A percentile compares a stretch with the other conserved stretches of the same genome.
Evolutionary conservation across 2,797 vertebrate genomes (phyloP).

Genomic region (Phoeniculus purpureus): DNA sequence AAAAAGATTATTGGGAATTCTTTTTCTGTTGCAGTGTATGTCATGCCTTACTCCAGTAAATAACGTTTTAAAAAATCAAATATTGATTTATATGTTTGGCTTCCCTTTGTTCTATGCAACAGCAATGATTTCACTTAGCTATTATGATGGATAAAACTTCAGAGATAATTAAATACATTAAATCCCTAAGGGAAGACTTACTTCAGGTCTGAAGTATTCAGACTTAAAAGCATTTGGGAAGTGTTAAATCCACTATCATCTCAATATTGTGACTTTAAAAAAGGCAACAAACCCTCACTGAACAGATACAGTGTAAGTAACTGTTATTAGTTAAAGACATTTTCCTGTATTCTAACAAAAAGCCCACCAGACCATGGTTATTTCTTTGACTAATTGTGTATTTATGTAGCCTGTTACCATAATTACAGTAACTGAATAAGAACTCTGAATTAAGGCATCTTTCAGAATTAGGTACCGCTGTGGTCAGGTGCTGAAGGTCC

Average conservation of each 20-base stretch:
- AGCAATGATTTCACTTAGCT: conserved; percentile 70
- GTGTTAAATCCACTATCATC: conserved; percentile 45
- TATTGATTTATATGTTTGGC: conserved; percentile 71
- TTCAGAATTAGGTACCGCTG: not conserved
- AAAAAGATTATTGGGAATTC: not conserved
- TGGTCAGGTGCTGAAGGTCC: not conserved
- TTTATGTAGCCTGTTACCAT: not conserved
- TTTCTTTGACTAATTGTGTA: not conserved
- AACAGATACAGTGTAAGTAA: not conserved
- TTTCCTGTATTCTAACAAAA: not conserved
- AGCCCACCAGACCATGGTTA: not conserved
- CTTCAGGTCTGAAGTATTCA: conserved; percentile 66
- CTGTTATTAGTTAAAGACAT: not conserved
- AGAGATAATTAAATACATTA: conserved; percentile 72
- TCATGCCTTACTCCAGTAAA: conserved; percentile 14
- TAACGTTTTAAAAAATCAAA: conserved; percentile 61
- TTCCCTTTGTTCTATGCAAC: conserved; percentile 53
- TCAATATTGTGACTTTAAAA: not conserved
- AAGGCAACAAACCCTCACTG: not conserved
- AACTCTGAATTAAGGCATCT: not conserved
- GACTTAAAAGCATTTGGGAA: conserved; percentile 58
- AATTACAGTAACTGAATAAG: not conserved
- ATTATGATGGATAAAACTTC: conserved; percentile 72
- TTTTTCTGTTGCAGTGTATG: conserved; percentile 20
- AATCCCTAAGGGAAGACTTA: conserved; percentile 68